A percentile compares a stretch with the other conserved stretches of the same genome.
phyloP scores from a whole-genome alignment of 1,140 invertebrate species.

The Asbolus verrucosus region DNA sequence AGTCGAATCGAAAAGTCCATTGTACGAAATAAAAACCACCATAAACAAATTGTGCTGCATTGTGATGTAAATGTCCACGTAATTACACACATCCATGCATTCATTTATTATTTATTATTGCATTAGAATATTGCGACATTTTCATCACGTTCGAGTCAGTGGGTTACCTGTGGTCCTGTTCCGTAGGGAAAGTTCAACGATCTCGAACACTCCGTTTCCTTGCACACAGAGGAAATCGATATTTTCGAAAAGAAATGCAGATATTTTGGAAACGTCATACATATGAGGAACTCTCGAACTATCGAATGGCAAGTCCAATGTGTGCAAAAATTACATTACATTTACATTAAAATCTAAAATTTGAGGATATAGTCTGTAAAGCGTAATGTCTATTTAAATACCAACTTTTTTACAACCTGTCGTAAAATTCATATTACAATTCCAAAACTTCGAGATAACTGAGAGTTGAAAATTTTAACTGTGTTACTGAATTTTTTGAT shows the following conservation, averaged over 20 bases:
- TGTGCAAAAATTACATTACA: too few species aligned
- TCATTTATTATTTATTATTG: slow-evolving; percentile 31
- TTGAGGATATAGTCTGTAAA: too few species aligned
- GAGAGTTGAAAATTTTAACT: too few species aligned
- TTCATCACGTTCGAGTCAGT: slow-evolving; percentile 28
- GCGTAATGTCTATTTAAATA: too few species aligned
- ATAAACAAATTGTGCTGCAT: slow-evolving; percentile 1
- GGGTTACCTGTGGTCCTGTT: slow-evolving; percentile 2
- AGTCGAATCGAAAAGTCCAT: slow-evolving; percentile 12
- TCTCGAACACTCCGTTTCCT: neutral
- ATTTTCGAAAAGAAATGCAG: neutral
- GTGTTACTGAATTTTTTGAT: too few species aligned
- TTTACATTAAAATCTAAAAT: too few species aligned
- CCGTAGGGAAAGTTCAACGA: slow-evolving; percentile 27
- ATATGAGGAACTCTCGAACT: neutral
- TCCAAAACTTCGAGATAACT: too few species aligned
- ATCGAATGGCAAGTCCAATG: too few species aligned
- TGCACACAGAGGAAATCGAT: neutral
- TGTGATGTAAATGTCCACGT: slow-evolving; percentile 28
- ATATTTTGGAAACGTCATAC: too few species aligned
- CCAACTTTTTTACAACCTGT: too few species aligned
- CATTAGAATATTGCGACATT: slow-evolving; percentile 30
- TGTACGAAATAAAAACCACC: neutral
- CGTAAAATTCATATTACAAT: too few species aligned
- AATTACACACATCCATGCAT: slow-evolving; percentile 29